Base-by-base conservation (phyloP, 2,888 invertebrate genomes). In the Helleia helle region DNA sequence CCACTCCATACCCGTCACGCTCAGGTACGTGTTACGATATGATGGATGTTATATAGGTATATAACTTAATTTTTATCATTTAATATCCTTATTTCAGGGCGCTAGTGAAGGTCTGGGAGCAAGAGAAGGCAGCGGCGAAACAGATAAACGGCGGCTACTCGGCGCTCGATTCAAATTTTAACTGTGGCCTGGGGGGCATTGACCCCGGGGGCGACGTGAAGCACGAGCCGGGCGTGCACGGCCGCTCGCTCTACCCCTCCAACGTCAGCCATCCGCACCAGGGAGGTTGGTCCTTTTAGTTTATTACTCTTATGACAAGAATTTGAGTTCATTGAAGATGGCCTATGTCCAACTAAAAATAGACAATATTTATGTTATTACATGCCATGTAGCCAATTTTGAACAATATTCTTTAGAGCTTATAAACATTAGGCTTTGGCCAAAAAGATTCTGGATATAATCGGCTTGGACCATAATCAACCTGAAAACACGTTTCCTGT, bases 1-100 rank as follows among this genome's bases (percentile, higher is more conserved):
- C 56, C 89, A 95, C 58, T 97, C 96, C n/a, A 94, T 97, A 67
- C 97, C 97, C 1, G 89, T 97, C 39, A 95, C 95, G 4, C 89
- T 97, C 76, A 88, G 97, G 61, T 91, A 91, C 17, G 36, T 22
- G 12, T 22, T n/a, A 14, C 24, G n/a, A n/a, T n/a, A n/a, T n/a
- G n/a, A n/a, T n/a, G n/a, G n/a, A n/a, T n/a, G n/a, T n/a, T n/a
- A n/a, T n/a, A n/a, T n/a, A n/a, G n/a, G n/a, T n/a, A n/a, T n/a
- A n/a, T n/a, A n/a, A n/a, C n/a, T n/a, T n/a, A n/a, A n/a, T n/a
- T n/a, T n/a, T n/a, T n/a, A n/a, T n/a, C n/a, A n/a, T n/a, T n/a
- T n/a, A n/a, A n/a, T n/a, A n/a, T n/a, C n/a, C n/a, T 6, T 6
- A 1, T 4, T 44, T 13, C 52, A 84, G 83, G 47, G 90, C 95